Evolutionary conservation across 2,888 invertebrate species (phyloP).

Genomic region (Ischnus inquisitorius): DNA sequence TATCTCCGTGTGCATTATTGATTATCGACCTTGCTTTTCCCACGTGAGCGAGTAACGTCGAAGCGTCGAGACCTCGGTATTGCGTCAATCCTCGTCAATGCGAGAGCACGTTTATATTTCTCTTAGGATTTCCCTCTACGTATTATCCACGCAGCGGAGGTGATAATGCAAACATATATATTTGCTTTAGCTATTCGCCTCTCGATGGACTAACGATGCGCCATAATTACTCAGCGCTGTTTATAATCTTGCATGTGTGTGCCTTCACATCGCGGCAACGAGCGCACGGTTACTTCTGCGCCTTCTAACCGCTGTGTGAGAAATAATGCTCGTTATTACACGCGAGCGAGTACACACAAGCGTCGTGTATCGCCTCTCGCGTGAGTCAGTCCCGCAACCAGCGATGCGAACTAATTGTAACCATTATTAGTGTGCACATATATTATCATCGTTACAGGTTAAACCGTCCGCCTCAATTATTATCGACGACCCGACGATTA

Average conservation of each 20-base stretch:
- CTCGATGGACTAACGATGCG: constrained; percentile 50
- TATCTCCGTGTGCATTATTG: constrained; percentile 27
- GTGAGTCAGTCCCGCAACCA: neutral
- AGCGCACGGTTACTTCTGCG: neutral
- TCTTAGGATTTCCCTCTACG: constrained; percentile 42
- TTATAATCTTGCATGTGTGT: neutral
- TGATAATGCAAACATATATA: constrained; percentile 14
- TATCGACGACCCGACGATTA: neutral
- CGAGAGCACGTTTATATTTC: constrained; percentile 45
- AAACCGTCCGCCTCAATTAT: neutral
- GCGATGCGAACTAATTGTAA: constrained; percentile 6
- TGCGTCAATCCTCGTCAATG: constrained; percentile 61
- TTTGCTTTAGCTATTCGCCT: constrained; percentile 29
- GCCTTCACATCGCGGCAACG: constrained; percentile 22
- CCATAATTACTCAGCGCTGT: constrained; percentile 61
- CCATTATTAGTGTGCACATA: constrained; percentile 15
- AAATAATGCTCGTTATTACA: constrained; percentile 20
- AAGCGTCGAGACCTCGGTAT: constrained; percentile 29
- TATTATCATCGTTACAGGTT: constrained; percentile 7
- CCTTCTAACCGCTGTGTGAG: constrained; percentile 11
- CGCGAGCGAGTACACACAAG: neutral
- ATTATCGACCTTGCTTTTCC: constrained; percentile 55
- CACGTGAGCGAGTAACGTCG: constrained; percentile 31
- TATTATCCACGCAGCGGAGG: constrained; percentile 21
- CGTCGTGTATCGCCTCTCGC: constrained; percentile 4